Evolutionary conservation across 2,113 vertebrate genomes (phyloP), one percentile per base, ranked within the genome.

Genomic region (Dromiciops gliroides): DNA sequence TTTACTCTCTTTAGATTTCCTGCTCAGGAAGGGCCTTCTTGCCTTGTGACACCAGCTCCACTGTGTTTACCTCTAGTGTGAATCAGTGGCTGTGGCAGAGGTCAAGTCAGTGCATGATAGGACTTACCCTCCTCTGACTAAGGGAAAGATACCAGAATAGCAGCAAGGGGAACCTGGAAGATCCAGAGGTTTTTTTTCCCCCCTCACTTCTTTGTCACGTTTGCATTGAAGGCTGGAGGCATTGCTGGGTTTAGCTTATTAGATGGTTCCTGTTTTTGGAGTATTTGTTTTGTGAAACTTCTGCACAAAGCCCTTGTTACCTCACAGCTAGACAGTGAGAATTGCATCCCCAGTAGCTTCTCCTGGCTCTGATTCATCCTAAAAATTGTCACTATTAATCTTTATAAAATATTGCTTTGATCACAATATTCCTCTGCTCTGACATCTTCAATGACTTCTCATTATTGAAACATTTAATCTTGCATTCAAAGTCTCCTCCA

Each of bases 11-110:
- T 96, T 26, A 48, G 75, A n/a, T 90, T 93, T 93, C 60, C 83
- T 94, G 89, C 26, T 95, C 92, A 92, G 94, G 22, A 94, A 90
- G 53, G 51, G 75, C 51, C 24, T 28, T 90, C 24, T 28, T 90
- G 89, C 50, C 91, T 90, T 23, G 37, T 93, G 96, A 96, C 94
- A 90, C 56, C 95, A 95, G 94, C 97, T 97, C 95, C 95, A 53
- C 94, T 96, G n/a, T 96, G 90, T 97, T 97, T 97, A 97, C 96
- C 96, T 97, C 94, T 91, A 95, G 48, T 93, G 90, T 98, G 95
- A 97, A 93, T 96, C 89, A 95, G 93, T 60, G 47, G 26, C 60
- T 95, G 96, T 96, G 94, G 93, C 37, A 93, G 44, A 90, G 94
- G 93, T 53, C 83, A 60, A 93, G 49, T 91, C 10, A 94, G 24